Evolutionary conservation across 2,888 invertebrate species (phyloP).

Genomic region (Ariolimax columbianus): DNA sequence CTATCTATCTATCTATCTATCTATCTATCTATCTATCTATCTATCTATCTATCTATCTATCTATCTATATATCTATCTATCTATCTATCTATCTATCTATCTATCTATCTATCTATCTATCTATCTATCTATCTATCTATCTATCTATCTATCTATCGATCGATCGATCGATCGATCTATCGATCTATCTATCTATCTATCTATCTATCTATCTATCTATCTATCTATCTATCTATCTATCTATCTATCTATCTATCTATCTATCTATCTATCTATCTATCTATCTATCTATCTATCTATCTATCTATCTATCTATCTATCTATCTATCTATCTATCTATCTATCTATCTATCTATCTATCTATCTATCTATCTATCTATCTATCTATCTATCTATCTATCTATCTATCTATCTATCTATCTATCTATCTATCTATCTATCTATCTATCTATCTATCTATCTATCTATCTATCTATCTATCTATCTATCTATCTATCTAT

Average conservation of each 20-base stretch:
- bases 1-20: not conserved
- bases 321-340: conserved; percentile 14
- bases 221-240: not conserved
- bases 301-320: conserved; percentile 14
- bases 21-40: conserved; percentile 14
- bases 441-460: conserved; percentile 14
- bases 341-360: conserved; percentile 14
- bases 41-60: conserved; percentile 14
- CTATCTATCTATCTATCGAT: not conserved
- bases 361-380: conserved; percentile 14
- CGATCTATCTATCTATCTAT: too few species aligned
- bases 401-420: too few species aligned
- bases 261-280: too few species aligned
- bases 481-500: conserved; percentile 7
- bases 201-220: not conserved
- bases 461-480: conserved; percentile 14
- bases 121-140: not conserved
- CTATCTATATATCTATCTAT: conserved; percentile 1
- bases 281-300: conserved; percentile 8
- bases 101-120: conserved; percentile 3
- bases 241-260: too few species aligned
- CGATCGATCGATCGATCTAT: too few species aligned
- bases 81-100: conserved; percentile 14
- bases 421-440: not conserved
- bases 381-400: not conserved